Percentiles rank a stretch among this genome's conserved stretches.
Evolutionary conservation across 2,797 vertebrate genomes (phyloP).

Genomic region (Bovichtus variegatus): DNA sequence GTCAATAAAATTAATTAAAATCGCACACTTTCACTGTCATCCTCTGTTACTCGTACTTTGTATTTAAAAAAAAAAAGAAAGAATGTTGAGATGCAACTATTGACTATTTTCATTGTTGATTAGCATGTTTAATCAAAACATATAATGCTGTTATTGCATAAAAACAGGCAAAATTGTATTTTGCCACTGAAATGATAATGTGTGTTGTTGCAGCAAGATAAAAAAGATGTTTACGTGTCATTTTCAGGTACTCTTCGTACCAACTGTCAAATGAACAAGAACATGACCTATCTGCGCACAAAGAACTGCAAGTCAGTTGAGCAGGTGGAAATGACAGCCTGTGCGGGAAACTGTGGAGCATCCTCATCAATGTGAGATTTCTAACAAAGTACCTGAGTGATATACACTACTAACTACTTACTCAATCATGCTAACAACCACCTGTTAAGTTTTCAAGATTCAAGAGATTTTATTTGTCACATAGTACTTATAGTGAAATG

Average conservation of each 20-base stretch:
- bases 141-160: not conserved
- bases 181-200: not conserved
- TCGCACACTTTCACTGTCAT: not conserved
- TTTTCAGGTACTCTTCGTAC: constrained; percentile 64
- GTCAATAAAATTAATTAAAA: not conserved
- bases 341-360: constrained; percentile 87
- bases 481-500: no score
- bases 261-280: constrained; percentile 78
- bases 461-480: no score
- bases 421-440: constrained; percentile 8
- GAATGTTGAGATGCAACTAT: not conserved
- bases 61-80: not conserved
- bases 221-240: not conserved
- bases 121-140: not conserved
- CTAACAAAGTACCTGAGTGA: not conserved
- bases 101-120: not conserved
- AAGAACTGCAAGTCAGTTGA: constrained; percentile 80
- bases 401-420: not conserved
- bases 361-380: constrained; percentile 89
- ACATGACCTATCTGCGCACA: constrained; percentile 71
- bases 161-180: no score
- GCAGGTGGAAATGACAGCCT: constrained; percentile 84
- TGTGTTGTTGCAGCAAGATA: not conserved
- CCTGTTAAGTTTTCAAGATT: not conserved
- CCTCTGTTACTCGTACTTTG: not conserved